phyloP scores from a whole-genome alignment of 2,888 invertebrate genomes.

The Lasioglossum morio region DNA sequence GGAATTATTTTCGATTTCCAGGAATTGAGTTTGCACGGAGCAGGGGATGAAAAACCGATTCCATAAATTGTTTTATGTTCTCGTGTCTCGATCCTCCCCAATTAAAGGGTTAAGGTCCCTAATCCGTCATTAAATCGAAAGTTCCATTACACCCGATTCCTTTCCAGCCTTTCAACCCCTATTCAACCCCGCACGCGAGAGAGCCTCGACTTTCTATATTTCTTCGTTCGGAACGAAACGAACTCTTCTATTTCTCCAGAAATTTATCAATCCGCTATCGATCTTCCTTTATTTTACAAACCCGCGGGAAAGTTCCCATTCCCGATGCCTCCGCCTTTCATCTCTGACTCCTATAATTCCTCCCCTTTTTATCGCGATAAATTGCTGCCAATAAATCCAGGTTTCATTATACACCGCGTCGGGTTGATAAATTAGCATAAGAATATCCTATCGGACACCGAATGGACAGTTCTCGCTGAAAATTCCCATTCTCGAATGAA shows the following conservation, averaged over 20 bases:
- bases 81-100: not conserved
- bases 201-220: not conserved
- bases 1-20: not conserved
- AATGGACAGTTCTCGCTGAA: not conserved
- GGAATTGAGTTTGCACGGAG: not conserved
- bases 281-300: constrained; percentile 5
- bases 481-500: not conserved
- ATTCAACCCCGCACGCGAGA: not conserved
- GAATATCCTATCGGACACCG: not conserved
- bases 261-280: not conserved
- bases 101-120: not conserved
- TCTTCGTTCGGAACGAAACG: not conserved
- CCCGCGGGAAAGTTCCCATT: not conserved
- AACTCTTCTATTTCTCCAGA: not conserved
- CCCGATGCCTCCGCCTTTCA: not conserved
- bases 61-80: not conserved
- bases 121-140: not conserved
- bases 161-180: not conserved
- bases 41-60: not conserved
- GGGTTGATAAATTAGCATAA: constrained; percentile 12
- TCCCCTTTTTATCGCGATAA: constrained; percentile 38
- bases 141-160: not conserved
- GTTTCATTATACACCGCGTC: constrained; percentile 40
- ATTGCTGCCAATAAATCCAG: constrained; percentile 45
- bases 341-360: not conserved